phyloP scores from a whole-genome alignment of 2,113 vertebrate species.

The Hyperoodon ampullatus region DNA sequence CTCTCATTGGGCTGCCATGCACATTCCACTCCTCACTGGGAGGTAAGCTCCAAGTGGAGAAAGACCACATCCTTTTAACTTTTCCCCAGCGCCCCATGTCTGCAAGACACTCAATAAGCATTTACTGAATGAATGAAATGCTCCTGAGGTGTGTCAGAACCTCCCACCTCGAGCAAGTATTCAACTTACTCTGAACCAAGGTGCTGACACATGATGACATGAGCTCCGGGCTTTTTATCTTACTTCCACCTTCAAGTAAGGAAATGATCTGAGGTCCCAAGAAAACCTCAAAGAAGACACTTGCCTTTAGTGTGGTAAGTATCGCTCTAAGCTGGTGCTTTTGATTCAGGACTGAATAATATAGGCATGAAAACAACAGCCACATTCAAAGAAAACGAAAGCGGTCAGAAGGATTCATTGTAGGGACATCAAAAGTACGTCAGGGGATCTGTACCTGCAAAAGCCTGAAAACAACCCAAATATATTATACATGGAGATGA shows the following conservation, averaged over 20 bases:
- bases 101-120: neutral
- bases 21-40: neutral
- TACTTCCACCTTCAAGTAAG: neutral
- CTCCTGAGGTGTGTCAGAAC: neutral
- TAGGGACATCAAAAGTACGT: neutral
- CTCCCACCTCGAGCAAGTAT: fast-evolving
- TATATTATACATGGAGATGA: neutral
- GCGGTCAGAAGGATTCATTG: neutral
- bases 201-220: fast-evolving
- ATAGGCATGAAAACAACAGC: neutral
- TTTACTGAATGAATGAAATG: neutral
- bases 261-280: neutral
- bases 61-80: neutral
- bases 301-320: neutral
- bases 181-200: neutral
- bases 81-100: neutral
- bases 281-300: neutral
- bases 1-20: neutral
- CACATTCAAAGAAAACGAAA: neutral
- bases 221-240: neutral
- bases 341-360: neutral
- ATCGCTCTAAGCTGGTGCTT: neutral
- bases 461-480: neutral
- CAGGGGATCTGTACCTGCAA: neutral
- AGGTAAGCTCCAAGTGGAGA: neutral